A percentile compares a stretch with the other conserved stretches of the same genome.
Conservation (phyloP, 2,113 vertebrate species). For the Agapornis roseicollis region DNA sequence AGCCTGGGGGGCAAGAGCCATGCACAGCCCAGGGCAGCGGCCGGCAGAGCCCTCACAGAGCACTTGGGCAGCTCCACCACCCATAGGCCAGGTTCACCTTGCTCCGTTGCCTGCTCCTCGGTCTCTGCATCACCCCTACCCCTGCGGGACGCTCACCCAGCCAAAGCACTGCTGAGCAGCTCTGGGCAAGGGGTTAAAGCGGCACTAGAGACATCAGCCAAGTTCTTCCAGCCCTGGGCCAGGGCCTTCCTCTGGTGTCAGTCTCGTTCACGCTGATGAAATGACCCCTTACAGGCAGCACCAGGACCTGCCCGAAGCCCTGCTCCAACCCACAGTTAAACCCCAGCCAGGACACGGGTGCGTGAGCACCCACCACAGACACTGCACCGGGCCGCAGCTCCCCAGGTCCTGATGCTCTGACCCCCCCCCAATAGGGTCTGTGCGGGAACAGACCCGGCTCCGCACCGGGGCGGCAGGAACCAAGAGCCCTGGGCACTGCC, state of each 20-base stretch:
- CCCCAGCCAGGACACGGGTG: background rate
- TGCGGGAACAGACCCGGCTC: background rate
- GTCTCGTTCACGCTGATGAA: background rate
- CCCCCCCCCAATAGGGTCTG: too few species aligned
- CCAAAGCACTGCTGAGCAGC: fast-evolving
- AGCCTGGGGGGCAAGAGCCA: too few species aligned
- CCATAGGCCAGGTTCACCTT: fast-evolving
- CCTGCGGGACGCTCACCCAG: background rate
- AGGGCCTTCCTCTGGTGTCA: background rate
- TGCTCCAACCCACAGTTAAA: background rate
- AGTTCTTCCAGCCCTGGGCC: background rate
- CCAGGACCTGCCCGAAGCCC: background rate
- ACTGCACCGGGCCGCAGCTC: background rate
- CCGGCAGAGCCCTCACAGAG: background rate
- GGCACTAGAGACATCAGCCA: fast-evolving
- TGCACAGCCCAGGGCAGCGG: fast-evolving
- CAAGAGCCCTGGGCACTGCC: background rate
- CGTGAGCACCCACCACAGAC: too few species aligned
- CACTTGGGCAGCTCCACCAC: fast-evolving
- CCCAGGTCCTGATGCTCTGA: background rate
- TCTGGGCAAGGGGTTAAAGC: background rate
- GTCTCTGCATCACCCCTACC: fast-evolving
- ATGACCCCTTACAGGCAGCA: background rate
- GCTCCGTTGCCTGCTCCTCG: background rate
- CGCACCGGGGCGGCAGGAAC: background rate